Conservation (phyloP, 2,888 invertebrate species). For the Phalera bucephala region DNA sequence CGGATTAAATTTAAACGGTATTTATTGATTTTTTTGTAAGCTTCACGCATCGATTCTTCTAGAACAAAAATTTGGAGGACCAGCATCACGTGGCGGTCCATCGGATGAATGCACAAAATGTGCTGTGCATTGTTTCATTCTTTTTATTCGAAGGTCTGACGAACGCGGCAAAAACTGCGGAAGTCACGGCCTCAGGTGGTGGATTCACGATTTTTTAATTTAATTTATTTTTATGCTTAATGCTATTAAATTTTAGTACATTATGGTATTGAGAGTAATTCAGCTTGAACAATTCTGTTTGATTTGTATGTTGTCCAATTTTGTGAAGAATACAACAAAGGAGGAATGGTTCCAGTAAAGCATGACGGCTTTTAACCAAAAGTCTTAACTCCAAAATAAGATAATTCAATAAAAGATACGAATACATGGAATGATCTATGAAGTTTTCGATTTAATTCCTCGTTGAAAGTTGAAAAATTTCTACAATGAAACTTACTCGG, state of each 20-base stretch:
- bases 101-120: conserved; percentile 34
- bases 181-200: conserved; percentile 40
- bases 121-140: conserved; percentile 20
- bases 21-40: conserved; percentile 16
- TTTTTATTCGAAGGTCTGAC: conserved; percentile 38
- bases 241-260: not conserved
- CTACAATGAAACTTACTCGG: no score
- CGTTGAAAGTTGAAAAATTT: no score
- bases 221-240: conserved; percentile 2
- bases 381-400: no score
- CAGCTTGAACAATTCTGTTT: no score
- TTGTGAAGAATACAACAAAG: no score
- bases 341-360: no score
- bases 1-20: conserved; percentile 2
- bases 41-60: conserved; percentile 7
- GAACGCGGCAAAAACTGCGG: conserved; percentile 40
- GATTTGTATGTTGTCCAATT: no score
- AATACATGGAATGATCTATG: no score
- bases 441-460: no score
- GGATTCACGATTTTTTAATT: conserved; percentile 6
- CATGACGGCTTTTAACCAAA: no score
- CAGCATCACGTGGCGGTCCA: conserved; percentile 24
- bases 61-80: not conserved
- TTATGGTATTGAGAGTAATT: no score
- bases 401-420: no score